These are phyloP conservation scores for Ashinkailepas kermadecensis DNA, from an alignment of 2,888 invertebrate genomes.

Conservation along the genomic window DNA sequence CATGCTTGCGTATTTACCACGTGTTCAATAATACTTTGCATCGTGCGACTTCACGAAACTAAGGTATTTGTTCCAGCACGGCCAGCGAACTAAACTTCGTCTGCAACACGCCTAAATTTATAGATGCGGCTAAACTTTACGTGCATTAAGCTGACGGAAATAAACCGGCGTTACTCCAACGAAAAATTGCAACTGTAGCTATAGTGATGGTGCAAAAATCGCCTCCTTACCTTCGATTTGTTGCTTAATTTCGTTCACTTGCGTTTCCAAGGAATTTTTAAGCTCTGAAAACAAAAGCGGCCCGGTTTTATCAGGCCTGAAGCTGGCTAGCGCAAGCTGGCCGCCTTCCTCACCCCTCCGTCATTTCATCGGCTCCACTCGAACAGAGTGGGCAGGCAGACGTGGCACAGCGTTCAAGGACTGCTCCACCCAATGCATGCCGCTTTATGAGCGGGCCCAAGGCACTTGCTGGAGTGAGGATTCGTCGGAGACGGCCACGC, in stretches of 20 bases:
- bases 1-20: background rate
- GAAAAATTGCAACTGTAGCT: background rate
- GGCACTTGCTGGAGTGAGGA: too few species aligned
- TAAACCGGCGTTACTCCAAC: background rate
- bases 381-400: too few species aligned
- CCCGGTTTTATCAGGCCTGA: background rate
- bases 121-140: background rate
- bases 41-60: background rate
- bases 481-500: too few species aligned
- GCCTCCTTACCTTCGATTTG: slow-evolving; percentile 80
- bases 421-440: too few species aligned
- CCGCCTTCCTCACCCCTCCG: too few species aligned
- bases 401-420: too few species aligned
- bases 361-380: too few species aligned
- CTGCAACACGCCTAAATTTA: background rate
- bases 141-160: background rate
- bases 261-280: slow-evolving; percentile 94
- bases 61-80: background rate
- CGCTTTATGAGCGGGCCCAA: too few species aligned
- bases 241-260: slow-evolving; percentile 92
- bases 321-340: too few species aligned
- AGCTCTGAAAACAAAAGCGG: slow-evolving; percentile 64
- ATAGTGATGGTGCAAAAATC: slow-evolving; percentile 27
- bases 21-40: background rate
- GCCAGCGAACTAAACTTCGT: background rate